These are phyloP conservation scores for Leiothrix lutea DNA, from an alignment of 2,113 vertebrate genomes.

Conservation along the genomic window DNA sequence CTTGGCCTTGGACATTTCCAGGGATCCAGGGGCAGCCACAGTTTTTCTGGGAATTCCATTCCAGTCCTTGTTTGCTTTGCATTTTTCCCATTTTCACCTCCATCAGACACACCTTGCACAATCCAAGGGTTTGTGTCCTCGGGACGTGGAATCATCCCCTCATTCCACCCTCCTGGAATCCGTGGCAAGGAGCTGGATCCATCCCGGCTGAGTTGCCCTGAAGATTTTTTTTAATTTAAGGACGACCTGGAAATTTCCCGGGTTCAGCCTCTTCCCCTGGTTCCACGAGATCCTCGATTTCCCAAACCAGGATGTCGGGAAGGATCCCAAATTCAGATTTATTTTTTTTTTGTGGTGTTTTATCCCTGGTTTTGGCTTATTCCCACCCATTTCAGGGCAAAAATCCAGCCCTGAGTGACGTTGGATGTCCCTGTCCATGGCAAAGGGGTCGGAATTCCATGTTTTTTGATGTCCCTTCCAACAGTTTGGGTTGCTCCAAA, in stretches of 20 bases:
- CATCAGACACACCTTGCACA: background rate
- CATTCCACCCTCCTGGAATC: background rate
- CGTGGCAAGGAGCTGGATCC: background rate
- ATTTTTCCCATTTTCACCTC: background rate
- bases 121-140: background rate
- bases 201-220: background rate
- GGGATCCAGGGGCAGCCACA: background rate
- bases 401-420: fast-evolving
- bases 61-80: background rate
- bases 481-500: fast-evolving
- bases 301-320: background rate
- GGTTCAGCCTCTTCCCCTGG: background rate
- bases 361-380: background rate
- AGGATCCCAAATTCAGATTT: background rate
- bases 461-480: background rate
- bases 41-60: background rate
- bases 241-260: fast-evolving
- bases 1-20: background rate
- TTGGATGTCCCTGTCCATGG: background rate
- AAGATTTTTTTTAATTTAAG: background rate
- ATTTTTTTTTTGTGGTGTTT: background rate
- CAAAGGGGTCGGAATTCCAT: background rate
- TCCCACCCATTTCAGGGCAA: background rate
- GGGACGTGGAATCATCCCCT: background rate
- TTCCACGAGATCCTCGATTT: background rate